Evolutionary conservation across 2,797 vertebrate genomes (phyloP), one percentile per base, ranked within the genome.

Genomic region (Hirundo rustica): DNA sequence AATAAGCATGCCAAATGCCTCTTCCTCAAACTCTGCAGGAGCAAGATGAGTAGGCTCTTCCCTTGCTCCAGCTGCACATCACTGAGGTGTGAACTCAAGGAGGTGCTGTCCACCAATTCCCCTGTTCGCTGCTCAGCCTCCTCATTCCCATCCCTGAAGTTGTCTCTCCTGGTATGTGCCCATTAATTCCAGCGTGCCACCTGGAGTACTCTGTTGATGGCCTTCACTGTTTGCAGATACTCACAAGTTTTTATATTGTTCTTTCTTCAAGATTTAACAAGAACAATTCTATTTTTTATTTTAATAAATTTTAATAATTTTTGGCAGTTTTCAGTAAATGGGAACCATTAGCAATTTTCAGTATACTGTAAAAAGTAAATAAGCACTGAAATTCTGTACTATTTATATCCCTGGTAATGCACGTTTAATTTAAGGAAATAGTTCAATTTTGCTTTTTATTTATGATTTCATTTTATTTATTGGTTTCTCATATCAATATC

Each of bases 81-180:
- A 5, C 51, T 40, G 64, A 36, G 23, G 7, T 53, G 65, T 34
- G 26, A 85, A 32, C 29, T 62, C 51, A 15, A 45, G 60, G 20
- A 16, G 12, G 29, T 68, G 22, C 67, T 75, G 30, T 13, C 8
- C 38, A 7, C 19, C 13, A 5, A 0, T 7, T 54, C 13, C 42
- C 21, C 6, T 29, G 16, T 30, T 75, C 0, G 0, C 57, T 47
- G 48, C 40, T 71, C 40, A 27, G 53, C 48, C 29, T 85, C n/a
- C 32, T 74, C 45, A 8, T 17, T 66, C 26, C 44, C 18, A 3
- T 8, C 15, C 25, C 62, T 54, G 26, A 55, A 36, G 26, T 4
- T 67, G 20, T 3, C 4, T 36, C 11, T 64, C 34, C 44, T 15
- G 19, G 11, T 64, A 42, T 0, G 0, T 25, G 27, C 20, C 29